phyloP scores from a whole-genome alignment of 2,888 invertebrate genomes.

The Lymantria monacha region DNA sequence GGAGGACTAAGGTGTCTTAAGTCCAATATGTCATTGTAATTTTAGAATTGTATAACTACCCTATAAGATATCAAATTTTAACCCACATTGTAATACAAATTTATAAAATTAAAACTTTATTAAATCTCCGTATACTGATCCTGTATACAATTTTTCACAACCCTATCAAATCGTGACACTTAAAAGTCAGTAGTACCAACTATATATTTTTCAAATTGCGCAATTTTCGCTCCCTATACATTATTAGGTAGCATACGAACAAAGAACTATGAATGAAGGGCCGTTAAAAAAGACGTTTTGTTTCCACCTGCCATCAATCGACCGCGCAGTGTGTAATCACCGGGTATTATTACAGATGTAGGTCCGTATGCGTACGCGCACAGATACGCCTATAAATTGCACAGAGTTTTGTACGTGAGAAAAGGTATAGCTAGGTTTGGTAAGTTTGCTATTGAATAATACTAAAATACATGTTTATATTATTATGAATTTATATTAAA shows the following conservation, averaged over 20 bases:
- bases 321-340: slow-evolving; percentile 8
- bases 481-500: too few species aligned
- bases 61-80: too few species aligned
- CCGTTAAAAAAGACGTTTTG: slow-evolving; percentile 7
- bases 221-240: slow-evolving; percentile 1
- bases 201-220: slow-evolving; percentile 4
- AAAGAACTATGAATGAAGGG: not conserved
- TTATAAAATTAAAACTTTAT: too few species aligned
- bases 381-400: slow-evolving; percentile 5
- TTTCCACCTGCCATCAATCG: slow-evolving; percentile 4
- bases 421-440: not conserved
- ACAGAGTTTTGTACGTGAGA: slow-evolving; percentile 4
- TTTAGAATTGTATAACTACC: too few species aligned
- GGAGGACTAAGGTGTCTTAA: too few species aligned
- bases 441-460: not conserved
- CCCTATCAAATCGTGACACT: not conserved
- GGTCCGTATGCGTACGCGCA: slow-evolving; percentile 3
- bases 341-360: slow-evolving; percentile 3
- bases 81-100: too few species aligned
- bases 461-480: too few species aligned
- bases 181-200: slow-evolving; percentile 2
- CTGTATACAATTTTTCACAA: too few species aligned
- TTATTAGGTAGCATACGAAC: slow-evolving; percentile 1
- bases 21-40: too few species aligned
- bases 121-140: too few species aligned